A percentile compares a stretch with the other conserved stretches of the same genome.
phyloP scores from a whole-genome alignment of 2,113 vertebrate genomes.

The Coryphaenoides rupestris region DNA sequence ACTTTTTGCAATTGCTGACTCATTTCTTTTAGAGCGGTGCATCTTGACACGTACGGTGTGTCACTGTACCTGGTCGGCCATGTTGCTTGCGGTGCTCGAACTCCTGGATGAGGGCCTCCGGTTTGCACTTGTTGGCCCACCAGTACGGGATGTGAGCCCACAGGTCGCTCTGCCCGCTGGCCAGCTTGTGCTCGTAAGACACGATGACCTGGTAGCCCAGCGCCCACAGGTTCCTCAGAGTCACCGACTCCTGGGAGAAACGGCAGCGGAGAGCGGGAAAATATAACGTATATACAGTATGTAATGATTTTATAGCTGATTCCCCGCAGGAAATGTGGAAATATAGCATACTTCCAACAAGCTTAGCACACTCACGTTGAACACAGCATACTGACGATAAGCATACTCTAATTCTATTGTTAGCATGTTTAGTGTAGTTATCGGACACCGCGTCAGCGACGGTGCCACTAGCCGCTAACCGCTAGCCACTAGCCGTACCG shows the following conservation, averaged over 20 bases:
- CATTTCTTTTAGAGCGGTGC: too few relatives aligned
- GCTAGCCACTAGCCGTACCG: constrained; percentile 41
- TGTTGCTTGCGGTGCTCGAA: constrained; percentile 69
- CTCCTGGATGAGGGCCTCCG: constrained; percentile 70
- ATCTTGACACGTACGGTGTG: not conserved
- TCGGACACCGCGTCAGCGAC: too few relatives aligned
- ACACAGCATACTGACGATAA: too few relatives aligned
- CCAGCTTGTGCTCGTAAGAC: constrained; percentile 68
- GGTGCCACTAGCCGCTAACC: not conserved
- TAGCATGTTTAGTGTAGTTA: not conserved
- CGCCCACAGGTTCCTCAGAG: constrained; percentile 69
- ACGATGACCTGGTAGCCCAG: constrained; percentile 67
- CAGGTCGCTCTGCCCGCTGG: constrained; percentile 57
- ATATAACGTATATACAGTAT: not conserved
- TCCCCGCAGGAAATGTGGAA: too few relatives aligned
- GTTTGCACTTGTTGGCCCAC: constrained; percentile 78
- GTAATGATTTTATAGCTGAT: too few relatives aligned
- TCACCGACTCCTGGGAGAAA: constrained; percentile 62
- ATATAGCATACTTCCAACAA: too few relatives aligned
- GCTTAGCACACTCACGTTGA: too few relatives aligned
- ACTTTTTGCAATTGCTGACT: too few relatives aligned
- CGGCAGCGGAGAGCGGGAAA: not conserved
- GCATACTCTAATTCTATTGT: too few relatives aligned
- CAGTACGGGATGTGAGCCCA: constrained; percentile 77
- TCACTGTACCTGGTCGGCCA: constrained; percentile 68